Evolutionary conservation across 2,113 vertebrate species (phyloP).

Genomic region (Aptenodytes patagonicus): DNA sequence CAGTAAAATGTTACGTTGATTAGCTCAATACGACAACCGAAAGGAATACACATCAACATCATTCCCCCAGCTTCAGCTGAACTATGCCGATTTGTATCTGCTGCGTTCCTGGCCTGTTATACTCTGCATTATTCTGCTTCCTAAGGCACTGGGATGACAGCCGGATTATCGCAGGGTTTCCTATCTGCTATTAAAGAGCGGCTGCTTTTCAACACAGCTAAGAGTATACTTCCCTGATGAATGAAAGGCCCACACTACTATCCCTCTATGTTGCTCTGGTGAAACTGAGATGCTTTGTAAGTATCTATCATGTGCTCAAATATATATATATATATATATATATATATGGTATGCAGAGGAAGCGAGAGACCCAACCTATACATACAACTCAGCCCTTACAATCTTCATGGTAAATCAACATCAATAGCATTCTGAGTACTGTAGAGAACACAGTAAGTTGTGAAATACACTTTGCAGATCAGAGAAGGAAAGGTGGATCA

Average conservation of each 20-base stretch:
- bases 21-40: not conserved
- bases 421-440: not conserved
- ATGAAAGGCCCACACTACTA: not conserved
- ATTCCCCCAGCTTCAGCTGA: not conserved
- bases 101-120: not conserved
- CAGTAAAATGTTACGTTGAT: not conserved
- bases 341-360: not conserved
- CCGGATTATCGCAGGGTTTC: rapidly evolving
- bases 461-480: not conserved
- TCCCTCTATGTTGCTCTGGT: not conserved
- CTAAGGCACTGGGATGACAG: not conserved
- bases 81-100: not conserved
- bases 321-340: not conserved
- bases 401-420: not conserved
- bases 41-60: not conserved
- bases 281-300: not conserved
- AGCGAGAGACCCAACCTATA: not conserved
- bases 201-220: not conserved
- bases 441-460: not conserved
- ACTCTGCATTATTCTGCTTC: not conserved
- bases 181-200: not conserved
- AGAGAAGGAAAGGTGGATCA: not conserved
- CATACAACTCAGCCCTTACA: not conserved
- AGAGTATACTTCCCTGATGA: not conserved
- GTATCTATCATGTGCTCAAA: not conserved